phyloP scores from a whole-genome alignment of 2,888 invertebrate genomes.

The Hofmannophila pseudospretella region DNA sequence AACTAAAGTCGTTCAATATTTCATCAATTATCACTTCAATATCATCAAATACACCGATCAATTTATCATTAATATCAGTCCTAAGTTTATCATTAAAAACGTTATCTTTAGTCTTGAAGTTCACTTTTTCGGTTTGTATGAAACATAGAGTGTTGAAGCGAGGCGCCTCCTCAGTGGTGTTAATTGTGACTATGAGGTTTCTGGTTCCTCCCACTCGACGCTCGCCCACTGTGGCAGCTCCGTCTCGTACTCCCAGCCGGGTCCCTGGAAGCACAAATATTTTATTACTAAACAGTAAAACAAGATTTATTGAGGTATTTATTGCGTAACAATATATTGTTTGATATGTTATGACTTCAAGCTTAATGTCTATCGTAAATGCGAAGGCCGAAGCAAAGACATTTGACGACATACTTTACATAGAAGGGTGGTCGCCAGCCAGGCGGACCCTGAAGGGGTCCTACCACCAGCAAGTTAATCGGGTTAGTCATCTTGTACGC shows the following conservation, averaged over 20 bases:
- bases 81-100: constrained; percentile 12
- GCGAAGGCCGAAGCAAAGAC: too few species aligned
- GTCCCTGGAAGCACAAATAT: constrained; percentile 80
- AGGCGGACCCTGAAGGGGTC: too few species aligned
- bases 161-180: constrained; percentile 50
- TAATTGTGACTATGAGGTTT: constrained; percentile 66
- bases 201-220: constrained; percentile 88
- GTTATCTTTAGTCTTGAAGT: constrained; percentile 10
- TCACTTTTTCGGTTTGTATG: constrained; percentile 11
- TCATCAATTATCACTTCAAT: constrained; percentile 8
- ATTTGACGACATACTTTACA: too few species aligned
- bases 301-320: too few species aligned
- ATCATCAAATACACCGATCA: constrained; percentile 4
- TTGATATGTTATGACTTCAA: too few species aligned
- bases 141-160: constrained; percentile 29
- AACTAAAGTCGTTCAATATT: constrained; percentile 1
- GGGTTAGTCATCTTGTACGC: too few species aligned
- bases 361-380: too few species aligned
- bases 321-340: too few species aligned
- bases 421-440: too few species aligned
- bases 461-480: too few species aligned
- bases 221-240: constrained; percentile 95
- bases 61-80: constrained; percentile 14
- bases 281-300: background rate
- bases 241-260: constrained; percentile 96